These are phyloP conservation scores for Colletes latitarsis DNA, from an alignment of 1,140 invertebrate species.

Conservation along the genomic window DNA sequence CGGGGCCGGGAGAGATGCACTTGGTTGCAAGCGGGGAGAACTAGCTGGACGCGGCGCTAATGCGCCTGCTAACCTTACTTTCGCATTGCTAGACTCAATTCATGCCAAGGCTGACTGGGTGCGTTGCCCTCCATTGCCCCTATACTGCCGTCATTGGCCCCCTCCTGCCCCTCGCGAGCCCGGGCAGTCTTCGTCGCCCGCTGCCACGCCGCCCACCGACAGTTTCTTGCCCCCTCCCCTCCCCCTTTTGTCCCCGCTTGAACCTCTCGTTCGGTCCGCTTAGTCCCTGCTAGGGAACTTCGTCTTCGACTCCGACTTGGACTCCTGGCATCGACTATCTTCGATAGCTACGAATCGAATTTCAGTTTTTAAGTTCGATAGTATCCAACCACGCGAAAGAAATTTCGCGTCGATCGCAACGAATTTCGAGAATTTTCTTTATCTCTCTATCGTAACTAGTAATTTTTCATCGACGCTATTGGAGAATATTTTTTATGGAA, in stretches of 20 bases:
- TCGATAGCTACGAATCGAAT: too few species aligned
- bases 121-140: constrained; percentile 82
- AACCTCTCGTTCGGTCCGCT: constrained; percentile 17
- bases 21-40: constrained; percentile 51
- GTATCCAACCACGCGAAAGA: too few species aligned
- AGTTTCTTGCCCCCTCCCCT: constrained; percentile 42
- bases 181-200: constrained; percentile 52
- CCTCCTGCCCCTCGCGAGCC: constrained; percentile 47
- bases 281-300: constrained; percentile 45
- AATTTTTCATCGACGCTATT: too few species aligned
- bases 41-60: constrained; percentile 66
- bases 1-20: constrained; percentile 43
- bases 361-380: too few species aligned
- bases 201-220: constrained; percentile 49
- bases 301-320: constrained; percentile 28
- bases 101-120: constrained; percentile 82
- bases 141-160: constrained; percentile 73
- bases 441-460: too few species aligned
- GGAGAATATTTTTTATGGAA: too few species aligned
- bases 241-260: constrained; percentile 14
- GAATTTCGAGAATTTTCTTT: too few species aligned
- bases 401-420: too few species aligned
- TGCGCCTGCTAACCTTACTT: constrained; percentile 78
- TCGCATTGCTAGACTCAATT: constrained; percentile 82
- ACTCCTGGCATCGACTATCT: neutral